phyloP scores from a whole-genome alignment of 2,888 invertebrate species.

The Pristionchus entomophagus region DNA sequence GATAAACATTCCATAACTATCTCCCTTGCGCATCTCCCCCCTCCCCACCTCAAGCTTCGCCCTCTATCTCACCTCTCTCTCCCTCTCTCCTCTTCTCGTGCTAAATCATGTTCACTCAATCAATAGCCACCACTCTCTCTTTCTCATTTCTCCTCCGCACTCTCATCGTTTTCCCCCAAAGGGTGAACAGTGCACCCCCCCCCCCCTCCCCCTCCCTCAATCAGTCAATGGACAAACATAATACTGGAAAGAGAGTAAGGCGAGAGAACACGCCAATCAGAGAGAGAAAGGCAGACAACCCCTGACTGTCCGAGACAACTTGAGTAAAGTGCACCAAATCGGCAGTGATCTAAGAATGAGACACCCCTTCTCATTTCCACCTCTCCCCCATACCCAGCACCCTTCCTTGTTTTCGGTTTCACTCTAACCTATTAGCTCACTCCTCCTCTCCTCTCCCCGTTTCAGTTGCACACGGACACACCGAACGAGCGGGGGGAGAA shows the following conservation, averaged over 20 bases:
- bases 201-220: constrained; percentile 31
- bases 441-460: neutral
- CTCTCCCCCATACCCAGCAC: neutral
- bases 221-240: constrained; percentile 47
- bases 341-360: neutral
- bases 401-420: constrained; percentile 40
- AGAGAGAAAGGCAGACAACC: neutral
- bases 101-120: constrained; percentile 38
- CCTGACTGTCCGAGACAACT: neutral
- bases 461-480: constrained; percentile 31
- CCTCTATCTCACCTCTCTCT: neutral
- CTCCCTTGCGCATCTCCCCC: neutral
- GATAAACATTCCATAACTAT: constrained; percentile 32
- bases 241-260: constrained; percentile 25
- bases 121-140: constrained; percentile 38
- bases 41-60: neutral
- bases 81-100: neutral
- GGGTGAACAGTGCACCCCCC: constrained; percentile 37
- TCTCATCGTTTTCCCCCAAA: constrained; percentile 38
- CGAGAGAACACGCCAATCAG: neutral
- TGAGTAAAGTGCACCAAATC: neutral
- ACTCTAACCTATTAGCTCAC: constrained; percentile 21
- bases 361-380: neutral
- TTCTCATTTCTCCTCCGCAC: neutral
- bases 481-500: constrained; percentile 21